phyloP scores from a whole-genome alignment of 2,113 vertebrate genomes.

The Oncorhynchus nerka region DNA sequence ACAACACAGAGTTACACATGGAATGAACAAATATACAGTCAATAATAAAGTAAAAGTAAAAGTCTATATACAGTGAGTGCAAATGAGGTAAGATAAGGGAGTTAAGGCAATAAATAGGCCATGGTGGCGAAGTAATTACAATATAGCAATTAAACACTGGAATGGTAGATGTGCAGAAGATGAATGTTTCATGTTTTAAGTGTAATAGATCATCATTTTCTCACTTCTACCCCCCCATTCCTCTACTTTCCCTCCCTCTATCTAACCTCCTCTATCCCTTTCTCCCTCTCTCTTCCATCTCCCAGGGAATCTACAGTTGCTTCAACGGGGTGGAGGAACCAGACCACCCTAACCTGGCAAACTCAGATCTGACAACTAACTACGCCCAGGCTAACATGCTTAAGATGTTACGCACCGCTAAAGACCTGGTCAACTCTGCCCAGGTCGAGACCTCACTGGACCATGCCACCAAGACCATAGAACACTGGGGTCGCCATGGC shows the following conservation, averaged over 20 bases:
- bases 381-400: conserved; percentile 93
- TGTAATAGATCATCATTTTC: conserved; percentile 1
- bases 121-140: too few species aligned
- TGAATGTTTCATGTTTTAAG: too few species aligned
- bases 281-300: conserved; percentile 1
- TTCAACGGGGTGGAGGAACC: conserved; percentile 90
- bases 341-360: conserved; percentile 74
- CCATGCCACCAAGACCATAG: conserved; percentile 89
- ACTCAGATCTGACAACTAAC: conserved; percentile 85
- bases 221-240: too few species aligned
- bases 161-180: too few species aligned
- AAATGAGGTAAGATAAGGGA: too few species aligned
- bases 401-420: conserved; percentile 94
- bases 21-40: too few species aligned
- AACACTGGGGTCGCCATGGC: conserved; percentile 84
- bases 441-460: conserved; percentile 89
- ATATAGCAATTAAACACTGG: too few species aligned
- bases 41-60: too few species aligned
- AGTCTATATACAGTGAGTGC: too few species aligned
- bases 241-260: conserved; percentile 11
- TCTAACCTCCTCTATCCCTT: conserved; percentile 33
- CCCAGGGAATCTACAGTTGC: conserved; percentile 96
- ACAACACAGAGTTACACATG: too few species aligned
- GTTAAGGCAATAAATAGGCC: too few species aligned
- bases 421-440: conserved; percentile 88